Conservation (phyloP, 2,113 vertebrate species). For the Chauna torquata region DNA sequence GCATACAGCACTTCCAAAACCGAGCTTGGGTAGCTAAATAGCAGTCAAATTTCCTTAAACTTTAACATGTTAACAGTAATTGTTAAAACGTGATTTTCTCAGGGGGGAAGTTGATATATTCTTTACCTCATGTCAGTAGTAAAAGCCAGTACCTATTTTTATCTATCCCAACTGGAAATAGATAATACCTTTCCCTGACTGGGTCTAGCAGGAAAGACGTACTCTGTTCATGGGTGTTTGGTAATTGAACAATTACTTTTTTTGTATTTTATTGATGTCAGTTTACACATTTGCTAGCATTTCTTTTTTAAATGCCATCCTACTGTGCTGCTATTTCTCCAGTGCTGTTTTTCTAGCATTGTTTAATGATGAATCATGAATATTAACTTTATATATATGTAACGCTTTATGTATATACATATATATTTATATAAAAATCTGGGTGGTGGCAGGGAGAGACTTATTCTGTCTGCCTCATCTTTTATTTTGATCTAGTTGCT, state of each 20-base stretch:
- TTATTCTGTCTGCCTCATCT: constrained; percentile 51
- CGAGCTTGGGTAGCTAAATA: not conserved
- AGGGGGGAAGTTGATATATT: not conserved
- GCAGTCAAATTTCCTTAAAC: not conserved
- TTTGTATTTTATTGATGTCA: not conserved
- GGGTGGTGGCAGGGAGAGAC: constrained; percentile 58
- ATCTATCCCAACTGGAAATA: not conserved
- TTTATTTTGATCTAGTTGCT: constrained; percentile 67
- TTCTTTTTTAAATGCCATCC: not conserved
- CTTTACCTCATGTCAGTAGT: not conserved
- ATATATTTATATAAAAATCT: constrained; percentile 65
- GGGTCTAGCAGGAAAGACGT: not conserved
- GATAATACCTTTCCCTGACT: not conserved
- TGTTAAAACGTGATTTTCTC: not conserved
- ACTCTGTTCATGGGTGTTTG: not conserved
- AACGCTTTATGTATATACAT: constrained; percentile 35
- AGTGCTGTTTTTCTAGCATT: not conserved
- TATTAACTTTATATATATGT: constrained; percentile 29
- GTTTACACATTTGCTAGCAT: not conserved
- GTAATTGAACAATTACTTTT: not conserved
- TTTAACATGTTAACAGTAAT: not conserved
- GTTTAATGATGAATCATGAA: constrained; percentile 48
- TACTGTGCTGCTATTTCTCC: constrained; percentile 21
- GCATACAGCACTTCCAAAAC: not conserved
- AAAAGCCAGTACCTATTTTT: not conserved